Percentiles rank a stretch among this genome's conserved stretches.
Conservation (phyloP, 2,113 vertebrate species). For the Nyctibius bracteatus region DNA sequence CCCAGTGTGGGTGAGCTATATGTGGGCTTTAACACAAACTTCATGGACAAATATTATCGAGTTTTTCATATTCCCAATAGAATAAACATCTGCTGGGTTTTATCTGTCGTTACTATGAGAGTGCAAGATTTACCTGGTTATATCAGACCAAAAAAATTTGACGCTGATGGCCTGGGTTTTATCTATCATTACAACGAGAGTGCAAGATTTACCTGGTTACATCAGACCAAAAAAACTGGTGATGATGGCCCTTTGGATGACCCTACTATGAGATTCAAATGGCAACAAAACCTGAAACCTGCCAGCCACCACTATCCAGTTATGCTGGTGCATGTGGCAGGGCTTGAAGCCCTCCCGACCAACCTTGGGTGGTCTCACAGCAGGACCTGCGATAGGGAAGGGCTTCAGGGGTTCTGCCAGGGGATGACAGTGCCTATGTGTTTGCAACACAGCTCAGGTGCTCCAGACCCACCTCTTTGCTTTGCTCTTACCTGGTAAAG, state of each 20-base stretch:
- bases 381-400: neutral
- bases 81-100: neutral
- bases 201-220: neutral
- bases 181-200: neutral
- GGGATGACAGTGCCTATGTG: neutral
- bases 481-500: neutral
- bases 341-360: neutral
- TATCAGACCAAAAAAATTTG: too few species aligned
- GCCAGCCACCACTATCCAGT: neutral
- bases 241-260: neutral
- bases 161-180: neutral
- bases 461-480: neutral
- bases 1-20: neutral
- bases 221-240: neutral
- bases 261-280: neutral
- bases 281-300: neutral
- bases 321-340: neutral
- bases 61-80: neutral
- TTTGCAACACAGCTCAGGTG: neutral
- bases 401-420: neutral
- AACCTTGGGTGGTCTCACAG: neutral
- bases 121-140: neutral
- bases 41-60: neutral
- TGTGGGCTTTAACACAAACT: neutral
- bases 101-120: neutral